Base-by-base conservation (phyloP, 2,888 invertebrate genomes). In the Hedya salicella region DNA sequence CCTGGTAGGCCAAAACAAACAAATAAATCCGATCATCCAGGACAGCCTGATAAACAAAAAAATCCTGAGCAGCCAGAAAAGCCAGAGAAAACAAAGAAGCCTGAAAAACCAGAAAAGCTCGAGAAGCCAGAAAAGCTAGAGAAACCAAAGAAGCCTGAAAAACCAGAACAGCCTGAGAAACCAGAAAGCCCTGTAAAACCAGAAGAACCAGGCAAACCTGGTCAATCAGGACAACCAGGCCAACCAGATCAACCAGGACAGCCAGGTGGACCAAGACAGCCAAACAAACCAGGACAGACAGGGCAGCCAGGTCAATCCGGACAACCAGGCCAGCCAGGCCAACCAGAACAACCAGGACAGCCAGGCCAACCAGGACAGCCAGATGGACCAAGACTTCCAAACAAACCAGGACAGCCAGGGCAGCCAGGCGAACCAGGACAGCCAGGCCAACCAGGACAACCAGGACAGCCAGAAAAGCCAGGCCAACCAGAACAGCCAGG, bases 401-500 rank as follows among this genome's bases (percentile, higher is more conserved):
- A 17, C 0, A 1, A 16, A 11, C 44, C 46, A 4, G 53, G 13
- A 16, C 1, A 19, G 2, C 56, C 42, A 25, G n/a, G 6, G 3
- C 0, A 13, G n/a, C 56, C 56, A 14, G 44, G 8, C 0, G 0
- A 19, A 3, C 40, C 56, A 3, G 40, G 4, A 0, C 11, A 39
- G 1, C 56, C 56, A n/a, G 56, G 21, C 0, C 2, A 6, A 14
- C 49, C 49, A 1, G 25, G 6, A 0, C 9, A 21, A 14, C 49
- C 49, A 14, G 49, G 5, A n/a, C 3, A 30, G 11, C 49, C 49
- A 9, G 49, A 2, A 8, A 6, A 8, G 0, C 49, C 49, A 5
- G 25, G 8, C 3, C 19, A n/a, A 21, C 61, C 62, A 30, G 49
- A 36, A 13, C 4, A 36, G 13, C 50, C 64, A 49, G 42, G 14